phyloP scores from a whole-genome alignment of 1,140 invertebrate species.

The Leptopilina boulardi region DNA sequence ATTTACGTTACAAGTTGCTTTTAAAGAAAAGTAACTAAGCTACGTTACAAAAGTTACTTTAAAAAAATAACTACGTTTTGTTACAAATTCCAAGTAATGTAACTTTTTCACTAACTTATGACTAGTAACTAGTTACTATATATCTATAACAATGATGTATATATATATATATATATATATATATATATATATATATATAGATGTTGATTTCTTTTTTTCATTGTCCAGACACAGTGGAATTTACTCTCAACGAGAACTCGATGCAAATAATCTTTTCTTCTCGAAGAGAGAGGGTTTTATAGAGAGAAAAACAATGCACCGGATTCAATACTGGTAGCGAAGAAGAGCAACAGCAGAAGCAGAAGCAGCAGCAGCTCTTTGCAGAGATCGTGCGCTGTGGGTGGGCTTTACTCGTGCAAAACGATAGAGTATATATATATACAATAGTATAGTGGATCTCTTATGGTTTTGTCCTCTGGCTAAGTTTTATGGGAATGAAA shows the following conservation, averaged over 20 bases:
- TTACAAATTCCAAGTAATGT: too few relatives aligned
- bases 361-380: too few relatives aligned
- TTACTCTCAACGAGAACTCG: constrained; percentile 43
- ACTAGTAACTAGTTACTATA: too few relatives aligned
- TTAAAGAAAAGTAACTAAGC: too few relatives aligned
- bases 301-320: constrained; percentile 73
- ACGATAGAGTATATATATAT: constrained; percentile 40
- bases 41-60: too few relatives aligned
- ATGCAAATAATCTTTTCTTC: constrained; percentile 74
- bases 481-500: constrained; percentile 68
- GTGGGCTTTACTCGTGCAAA: constrained; percentile 70
- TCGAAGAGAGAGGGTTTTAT: constrained; percentile 65
- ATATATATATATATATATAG: too few relatives aligned
- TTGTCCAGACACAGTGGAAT: background rate
- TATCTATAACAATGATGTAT: too few relatives aligned
- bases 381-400: constrained; percentile 74
- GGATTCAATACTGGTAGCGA: constrained; percentile 76
- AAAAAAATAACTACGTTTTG: too few relatives aligned
- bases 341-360: constrained; percentile 45
- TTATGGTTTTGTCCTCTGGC: constrained; percentile 60
- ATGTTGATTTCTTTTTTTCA: too few relatives aligned
- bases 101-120: too few relatives aligned
- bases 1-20: too few relatives aligned
- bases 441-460: constrained; percentile 51
- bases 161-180: too few relatives aligned